Conservation (phyloP, 1,140 invertebrate genomes). For the Bombus sylvicola region DNA sequence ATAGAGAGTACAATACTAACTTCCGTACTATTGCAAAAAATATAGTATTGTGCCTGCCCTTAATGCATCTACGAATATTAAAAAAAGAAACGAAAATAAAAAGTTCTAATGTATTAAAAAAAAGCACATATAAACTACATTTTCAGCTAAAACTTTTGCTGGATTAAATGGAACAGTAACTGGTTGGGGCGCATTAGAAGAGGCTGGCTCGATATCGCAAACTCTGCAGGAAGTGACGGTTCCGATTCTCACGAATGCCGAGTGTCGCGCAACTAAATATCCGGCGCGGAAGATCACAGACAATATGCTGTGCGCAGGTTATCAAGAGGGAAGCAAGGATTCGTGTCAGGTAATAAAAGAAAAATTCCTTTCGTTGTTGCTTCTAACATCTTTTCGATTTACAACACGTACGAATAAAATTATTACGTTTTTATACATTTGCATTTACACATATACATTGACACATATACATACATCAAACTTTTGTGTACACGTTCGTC, state of each 20-base stretch:
- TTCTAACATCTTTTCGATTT: conserved; percentile 1
- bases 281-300: conserved; percentile 88
- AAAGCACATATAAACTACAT: background rate
- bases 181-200: conserved; percentile 87
- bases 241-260: conserved; percentile 88
- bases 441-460: background rate
- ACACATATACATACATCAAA: background rate
- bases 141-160: conserved; percentile 78
- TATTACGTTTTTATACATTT: conserved; percentile 4
- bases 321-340: conserved; percentile 88
- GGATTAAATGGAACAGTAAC: conserved; percentile 84
- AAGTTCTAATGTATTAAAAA: no score
- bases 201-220: conserved; percentile 83
- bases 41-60: no score
- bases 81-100: no score
- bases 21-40: no score
- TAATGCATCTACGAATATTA: background rate
- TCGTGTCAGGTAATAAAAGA: conserved; percentile 86
- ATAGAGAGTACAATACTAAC: no score
- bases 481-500: background rate
- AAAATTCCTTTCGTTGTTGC: background rate
- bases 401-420: conserved; percentile 1
- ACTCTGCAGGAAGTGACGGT: conserved; percentile 86
- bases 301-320: conserved; percentile 94
- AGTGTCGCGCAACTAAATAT: conserved; percentile 88